Conservation (phyloP, 2,797 vertebrate species). For the Acanthopagrus latus region DNA sequence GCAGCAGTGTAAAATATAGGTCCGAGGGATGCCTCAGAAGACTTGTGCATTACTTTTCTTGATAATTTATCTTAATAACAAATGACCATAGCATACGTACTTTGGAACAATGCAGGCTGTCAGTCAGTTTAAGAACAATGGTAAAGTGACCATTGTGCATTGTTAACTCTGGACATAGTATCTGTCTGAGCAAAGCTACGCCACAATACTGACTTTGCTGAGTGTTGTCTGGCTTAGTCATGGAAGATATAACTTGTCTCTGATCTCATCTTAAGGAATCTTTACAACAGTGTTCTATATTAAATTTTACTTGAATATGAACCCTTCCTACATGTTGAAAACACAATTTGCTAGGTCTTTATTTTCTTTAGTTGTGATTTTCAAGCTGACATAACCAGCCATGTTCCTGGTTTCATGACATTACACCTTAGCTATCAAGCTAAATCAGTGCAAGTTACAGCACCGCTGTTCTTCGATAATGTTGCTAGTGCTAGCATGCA, state of each 20-base stretch:
- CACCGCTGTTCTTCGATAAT: no score
- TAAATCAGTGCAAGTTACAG: not conserved
- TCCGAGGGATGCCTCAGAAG: constrained; percentile 30
- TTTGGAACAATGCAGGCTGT: constrained; percentile 52
- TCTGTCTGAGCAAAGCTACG: not conserved
- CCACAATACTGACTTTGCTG: not conserved
- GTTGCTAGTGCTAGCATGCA: no score
- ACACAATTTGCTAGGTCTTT: not conserved
- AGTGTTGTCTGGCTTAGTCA: not conserved
- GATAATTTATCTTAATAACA: constrained; percentile 51
- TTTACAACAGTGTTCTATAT: not conserved
- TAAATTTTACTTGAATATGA: not conserved
- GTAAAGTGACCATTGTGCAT: constrained; percentile 15
- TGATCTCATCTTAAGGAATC: not conserved
- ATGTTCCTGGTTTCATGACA: not conserved
- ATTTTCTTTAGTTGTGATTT: not conserved
- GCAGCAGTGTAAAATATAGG: constrained; percentile 50
- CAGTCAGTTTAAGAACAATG: constrained; percentile 7
- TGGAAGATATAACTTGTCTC: not conserved
- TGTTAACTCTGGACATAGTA: constrained; percentile 26
- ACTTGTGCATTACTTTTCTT: constrained; percentile 17
- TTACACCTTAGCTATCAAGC: not conserved
- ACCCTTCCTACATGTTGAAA: not conserved
- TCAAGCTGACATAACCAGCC: not conserved
- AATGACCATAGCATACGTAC: constrained; percentile 14